Conservation (phyloP, 2,888 invertebrate species). For the Aporophyla nigra region DNA sequence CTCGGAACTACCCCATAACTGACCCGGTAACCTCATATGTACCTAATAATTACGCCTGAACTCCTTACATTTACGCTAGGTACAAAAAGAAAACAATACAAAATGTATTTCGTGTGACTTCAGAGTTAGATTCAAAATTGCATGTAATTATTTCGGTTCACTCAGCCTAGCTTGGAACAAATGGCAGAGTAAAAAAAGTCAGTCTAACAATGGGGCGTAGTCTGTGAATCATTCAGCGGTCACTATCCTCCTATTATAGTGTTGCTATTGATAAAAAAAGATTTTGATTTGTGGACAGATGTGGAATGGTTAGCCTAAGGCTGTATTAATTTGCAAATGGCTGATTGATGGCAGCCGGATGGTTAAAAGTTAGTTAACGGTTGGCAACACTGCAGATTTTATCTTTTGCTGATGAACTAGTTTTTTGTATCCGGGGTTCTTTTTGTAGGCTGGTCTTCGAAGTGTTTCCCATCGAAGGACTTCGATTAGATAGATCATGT, state of each 20-base stretch:
- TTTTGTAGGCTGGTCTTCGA: neutral
- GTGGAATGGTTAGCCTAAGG: conserved; percentile 58
- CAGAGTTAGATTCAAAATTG: conserved; percentile 42
- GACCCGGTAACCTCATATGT: conserved; percentile 48
- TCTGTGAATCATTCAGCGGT: conserved; percentile 71
- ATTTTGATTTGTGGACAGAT: conserved; percentile 67
- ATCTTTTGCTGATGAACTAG: conserved; percentile 8
- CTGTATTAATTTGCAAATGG: conserved; percentile 56
- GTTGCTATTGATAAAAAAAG: conserved; percentile 60
- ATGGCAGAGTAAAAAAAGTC: conserved; percentile 47
- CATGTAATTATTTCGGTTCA: conserved; percentile 60
- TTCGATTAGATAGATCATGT: neutral
- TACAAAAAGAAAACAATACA: conserved; percentile 45
- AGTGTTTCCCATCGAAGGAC: too few species aligned
- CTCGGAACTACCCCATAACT: conserved; percentile 17
- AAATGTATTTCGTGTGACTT: conserved; percentile 46
- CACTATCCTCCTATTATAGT: conserved; percentile 63
- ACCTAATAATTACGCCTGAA: conserved; percentile 14
- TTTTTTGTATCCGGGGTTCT: neutral
- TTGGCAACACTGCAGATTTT: conserved; percentile 36
- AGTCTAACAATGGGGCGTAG: conserved; percentile 62
- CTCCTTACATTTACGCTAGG: conserved; percentile 1
- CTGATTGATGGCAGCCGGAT: conserved; percentile 28
- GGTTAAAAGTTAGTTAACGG: conserved; percentile 47
- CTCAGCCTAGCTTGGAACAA: conserved; percentile 45